Conservation (phyloP, 1,140 invertebrate genomes). For the Scaptomyza montana region DNA sequence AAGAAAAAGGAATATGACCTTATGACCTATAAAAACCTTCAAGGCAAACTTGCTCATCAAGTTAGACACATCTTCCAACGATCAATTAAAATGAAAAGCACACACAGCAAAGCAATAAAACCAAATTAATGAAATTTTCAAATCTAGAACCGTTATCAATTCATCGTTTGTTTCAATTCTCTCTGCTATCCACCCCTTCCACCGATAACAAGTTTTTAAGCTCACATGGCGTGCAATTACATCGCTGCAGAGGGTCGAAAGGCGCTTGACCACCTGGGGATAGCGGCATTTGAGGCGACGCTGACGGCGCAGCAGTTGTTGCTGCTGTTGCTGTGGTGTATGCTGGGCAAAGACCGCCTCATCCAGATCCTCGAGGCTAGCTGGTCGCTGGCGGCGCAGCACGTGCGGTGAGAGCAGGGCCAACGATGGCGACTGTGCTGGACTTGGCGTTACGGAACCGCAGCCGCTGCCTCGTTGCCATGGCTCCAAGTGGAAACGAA, state of each 20-base stretch:
- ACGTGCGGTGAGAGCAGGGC: constrained; percentile 76
- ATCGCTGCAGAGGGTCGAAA: constrained; percentile 82
- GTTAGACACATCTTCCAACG: too few species aligned
- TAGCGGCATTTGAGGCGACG: constrained; percentile 76
- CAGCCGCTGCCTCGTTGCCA: constrained; percentile 76
- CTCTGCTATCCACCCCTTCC: too few species aligned
- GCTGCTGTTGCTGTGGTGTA: constrained; percentile 41
- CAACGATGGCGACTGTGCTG: constrained; percentile 76
- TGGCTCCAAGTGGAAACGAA: constrained; percentile 82
- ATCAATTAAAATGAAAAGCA: too few species aligned
- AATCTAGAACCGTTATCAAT: too few species aligned
- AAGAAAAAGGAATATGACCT: too few species aligned
- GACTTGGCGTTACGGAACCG: constrained; percentile 76
- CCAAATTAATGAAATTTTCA: too few species aligned
- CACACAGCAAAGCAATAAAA: too few species aligned
- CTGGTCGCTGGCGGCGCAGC: constrained; percentile 73
- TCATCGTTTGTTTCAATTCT: too few species aligned
- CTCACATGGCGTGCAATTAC: constrained; percentile 79
- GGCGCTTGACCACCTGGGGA: constrained; percentile 78
- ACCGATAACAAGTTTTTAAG: background rate
- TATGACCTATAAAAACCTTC: too few species aligned
- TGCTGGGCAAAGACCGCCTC: constrained; percentile 15
- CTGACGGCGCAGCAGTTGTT: constrained; percentile 40
- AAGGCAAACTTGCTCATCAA: too few species aligned
- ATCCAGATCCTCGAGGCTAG: constrained; percentile 71